Conservation (phyloP, 2,113 vertebrate genomes). For the Oceanites oceanicus region DNA sequence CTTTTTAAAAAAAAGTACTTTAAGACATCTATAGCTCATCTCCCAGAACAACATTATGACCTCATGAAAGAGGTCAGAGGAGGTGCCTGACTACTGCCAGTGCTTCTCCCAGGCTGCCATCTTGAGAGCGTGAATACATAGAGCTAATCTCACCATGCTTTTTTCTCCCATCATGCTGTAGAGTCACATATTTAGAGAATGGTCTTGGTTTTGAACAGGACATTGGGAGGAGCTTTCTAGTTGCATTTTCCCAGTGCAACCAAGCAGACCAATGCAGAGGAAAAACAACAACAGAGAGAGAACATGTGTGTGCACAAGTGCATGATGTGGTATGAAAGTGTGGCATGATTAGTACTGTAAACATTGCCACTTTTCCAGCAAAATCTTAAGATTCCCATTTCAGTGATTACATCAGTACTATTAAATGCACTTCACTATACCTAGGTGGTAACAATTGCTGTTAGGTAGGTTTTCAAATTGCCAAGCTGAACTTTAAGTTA, state of each 20-base stretch:
- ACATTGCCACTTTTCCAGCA: neutral
- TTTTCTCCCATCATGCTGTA: neutral
- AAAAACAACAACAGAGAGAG: neutral
- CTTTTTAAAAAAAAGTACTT: neutral
- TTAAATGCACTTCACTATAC: neutral
- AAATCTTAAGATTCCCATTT: neutral
- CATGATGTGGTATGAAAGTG: rapidly evolving
- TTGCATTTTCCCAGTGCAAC: neutral
- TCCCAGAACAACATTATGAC: neutral
- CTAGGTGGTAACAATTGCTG: neutral
- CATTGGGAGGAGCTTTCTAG: neutral
- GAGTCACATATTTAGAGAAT: neutral
- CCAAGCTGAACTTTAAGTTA: neutral
- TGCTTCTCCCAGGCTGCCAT: neutral
- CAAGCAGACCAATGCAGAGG: neutral
- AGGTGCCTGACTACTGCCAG: neutral
- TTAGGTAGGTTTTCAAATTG: neutral
- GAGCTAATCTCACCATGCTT: neutral
- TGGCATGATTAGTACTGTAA: neutral
- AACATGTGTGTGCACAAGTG: rapidly evolving
- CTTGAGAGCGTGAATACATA: rapidly evolving
- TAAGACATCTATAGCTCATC: neutral
- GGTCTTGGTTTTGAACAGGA: neutral
- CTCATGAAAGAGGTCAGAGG: neutral
- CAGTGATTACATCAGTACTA: neutral